Evolutionary conservation across 2,888 invertebrate species (phyloP).

Genomic region (Pachliopta kotzebuea): DNA sequence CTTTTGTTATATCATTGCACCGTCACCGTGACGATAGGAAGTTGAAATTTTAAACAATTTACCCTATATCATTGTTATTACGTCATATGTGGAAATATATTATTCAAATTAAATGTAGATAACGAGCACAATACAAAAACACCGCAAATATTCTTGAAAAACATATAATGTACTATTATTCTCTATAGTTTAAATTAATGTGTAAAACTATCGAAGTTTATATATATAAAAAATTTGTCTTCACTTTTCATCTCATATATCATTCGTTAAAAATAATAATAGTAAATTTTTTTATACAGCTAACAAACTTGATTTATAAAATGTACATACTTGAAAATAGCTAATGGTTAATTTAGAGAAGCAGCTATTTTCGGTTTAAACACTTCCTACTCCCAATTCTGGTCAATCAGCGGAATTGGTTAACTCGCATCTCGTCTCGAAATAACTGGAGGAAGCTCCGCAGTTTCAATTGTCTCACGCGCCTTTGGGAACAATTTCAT

Average conservation of each 20-base stretch:
- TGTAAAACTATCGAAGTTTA: too few relatives aligned
- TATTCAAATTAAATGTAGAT: background rate
- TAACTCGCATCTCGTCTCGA: slow-evolving; percentile 44
- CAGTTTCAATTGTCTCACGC: slow-evolving; percentile 39
- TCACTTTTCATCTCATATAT: too few relatives aligned
- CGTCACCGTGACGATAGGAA: slow-evolving; percentile 5
- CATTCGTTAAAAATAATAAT: too few relatives aligned
- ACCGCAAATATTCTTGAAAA: background rate
- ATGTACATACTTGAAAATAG: slow-evolving; percentile 25
- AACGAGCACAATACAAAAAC: background rate
- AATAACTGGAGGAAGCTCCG: slow-evolving; percentile 47
- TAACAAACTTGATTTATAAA: slow-evolving; percentile 5
- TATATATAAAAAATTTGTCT: too few relatives aligned
- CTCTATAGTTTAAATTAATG: too few relatives aligned
- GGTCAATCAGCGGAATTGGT: slow-evolving; percentile 39
- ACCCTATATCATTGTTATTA: background rate
- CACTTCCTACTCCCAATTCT: slow-evolving; percentile 31
- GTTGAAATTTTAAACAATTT: background rate
- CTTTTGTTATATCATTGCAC: slow-evolving; percentile 5
- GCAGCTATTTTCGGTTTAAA: slow-evolving; percentile 33
- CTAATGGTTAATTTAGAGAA: slow-evolving; percentile 18
- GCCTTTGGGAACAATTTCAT: slow-evolving; percentile 34
- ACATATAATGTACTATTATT: background rate
- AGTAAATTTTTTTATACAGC: too few relatives aligned
- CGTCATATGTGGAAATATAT: background rate